Percentiles rank a stretch among this genome's conserved stretches.
These are phyloP conservation scores for Trogon surrucura DNA, from an alignment of 2,113 vertebrate species.

Conservation along the genomic window DNA sequence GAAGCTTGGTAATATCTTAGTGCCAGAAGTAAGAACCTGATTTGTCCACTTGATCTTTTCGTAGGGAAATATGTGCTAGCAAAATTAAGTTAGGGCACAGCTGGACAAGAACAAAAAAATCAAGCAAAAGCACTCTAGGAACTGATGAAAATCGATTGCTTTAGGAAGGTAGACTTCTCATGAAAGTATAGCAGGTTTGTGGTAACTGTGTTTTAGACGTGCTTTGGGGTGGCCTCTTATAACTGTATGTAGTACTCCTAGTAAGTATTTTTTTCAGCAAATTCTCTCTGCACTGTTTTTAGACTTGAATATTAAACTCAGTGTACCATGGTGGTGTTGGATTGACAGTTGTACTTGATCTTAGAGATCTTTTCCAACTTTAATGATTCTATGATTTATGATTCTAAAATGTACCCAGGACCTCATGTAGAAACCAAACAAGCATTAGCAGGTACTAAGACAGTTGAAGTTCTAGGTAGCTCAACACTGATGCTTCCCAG, in stretches of 20 bases:
- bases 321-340: neutral
- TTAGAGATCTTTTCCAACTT: too few relatives aligned
- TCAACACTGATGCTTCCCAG: neutral
- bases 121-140: neutral
- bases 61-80: neutral
- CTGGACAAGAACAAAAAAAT: neutral
- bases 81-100: neutral
- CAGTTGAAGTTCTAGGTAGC: neutral
- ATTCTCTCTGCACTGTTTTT: neutral
- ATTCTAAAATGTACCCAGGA: neutral
- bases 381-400: too few relatives aligned
- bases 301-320: neutral
- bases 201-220: neutral
- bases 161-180: neutral
- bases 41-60: slow-evolving; percentile 5
- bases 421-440: neutral
- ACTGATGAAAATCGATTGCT: neutral
- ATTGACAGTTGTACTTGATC: too few relatives aligned
- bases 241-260: neutral
- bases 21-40: neutral
- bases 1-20: neutral
- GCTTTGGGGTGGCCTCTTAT: neutral
- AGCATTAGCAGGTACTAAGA: neutral
- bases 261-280: neutral
- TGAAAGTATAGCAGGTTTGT: neutral